Percentiles rank a stretch among this genome's conserved stretches.
Evolutionary conservation across 2,888 invertebrate species (phyloP).

Genomic region (Philopedon plagiatum): DNA sequence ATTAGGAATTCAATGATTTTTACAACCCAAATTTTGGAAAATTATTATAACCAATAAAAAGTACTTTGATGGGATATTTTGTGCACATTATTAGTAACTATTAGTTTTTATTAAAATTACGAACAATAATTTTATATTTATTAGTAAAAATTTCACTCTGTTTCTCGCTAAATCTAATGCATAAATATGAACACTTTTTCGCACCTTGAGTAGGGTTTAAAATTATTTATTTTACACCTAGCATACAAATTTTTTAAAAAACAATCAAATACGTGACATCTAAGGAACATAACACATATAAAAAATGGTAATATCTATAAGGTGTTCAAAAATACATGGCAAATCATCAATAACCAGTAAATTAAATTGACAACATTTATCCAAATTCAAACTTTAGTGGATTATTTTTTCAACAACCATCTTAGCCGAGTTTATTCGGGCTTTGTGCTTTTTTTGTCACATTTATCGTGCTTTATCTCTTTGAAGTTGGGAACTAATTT

Average conservation of each 20-base stretch:
- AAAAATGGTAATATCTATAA: neutral
- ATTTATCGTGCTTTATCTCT: too few species aligned
- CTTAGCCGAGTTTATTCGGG: too few species aligned
- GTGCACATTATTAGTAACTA: neutral
- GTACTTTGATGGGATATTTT: neutral
- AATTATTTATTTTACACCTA: conserved; percentile 13
- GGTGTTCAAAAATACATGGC: neutral
- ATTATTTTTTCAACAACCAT: too few species aligned
- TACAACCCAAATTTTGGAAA: neutral
- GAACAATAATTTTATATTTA: conserved; percentile 1
- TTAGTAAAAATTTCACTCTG: conserved; percentile 25
- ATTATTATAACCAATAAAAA: neutral
- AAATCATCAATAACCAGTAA: neutral
- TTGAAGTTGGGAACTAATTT: too few species aligned
- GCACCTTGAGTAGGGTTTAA: conserved; percentile 30
- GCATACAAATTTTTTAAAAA: neutral
- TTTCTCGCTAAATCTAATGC: conserved; percentile 19
- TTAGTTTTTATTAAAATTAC: conserved; percentile 7
- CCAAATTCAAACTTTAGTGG: too few species aligned
- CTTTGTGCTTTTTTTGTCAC: too few species aligned
- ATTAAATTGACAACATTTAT: too few species aligned
- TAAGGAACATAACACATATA: conserved; percentile 3
- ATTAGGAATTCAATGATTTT: too few species aligned
- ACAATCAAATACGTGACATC: neutral
- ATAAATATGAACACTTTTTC: conserved; percentile 37